Evolutionary conservation across 37 sponge, comb jelly and placozoan species (phyloP), one percentile per base, ranked within the genome.

Genomic region (Ianthella basta): DNA sequence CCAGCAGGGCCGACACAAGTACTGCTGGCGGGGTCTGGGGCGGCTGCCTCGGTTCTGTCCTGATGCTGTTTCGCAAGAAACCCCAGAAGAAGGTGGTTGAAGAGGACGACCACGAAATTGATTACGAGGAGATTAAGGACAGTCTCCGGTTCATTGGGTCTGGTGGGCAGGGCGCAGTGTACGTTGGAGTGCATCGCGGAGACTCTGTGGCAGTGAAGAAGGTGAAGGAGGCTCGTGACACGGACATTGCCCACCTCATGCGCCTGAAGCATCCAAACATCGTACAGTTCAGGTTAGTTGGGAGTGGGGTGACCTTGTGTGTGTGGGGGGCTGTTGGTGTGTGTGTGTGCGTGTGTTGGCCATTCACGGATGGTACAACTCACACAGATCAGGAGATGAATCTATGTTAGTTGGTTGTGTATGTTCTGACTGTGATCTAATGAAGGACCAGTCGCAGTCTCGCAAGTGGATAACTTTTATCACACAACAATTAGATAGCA

Each of bases 91-190:
- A 75, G 1, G 5, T 24, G 6, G 39, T 40, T 15, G 50, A 82
- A 83, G 50, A 18, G 30, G 83, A 34, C 27, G 82, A 37, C 6
- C 59, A 39, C 8, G 94, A 93, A 53, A 90, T 95, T 12, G 80
- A 87, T 0, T 95, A 90, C 61, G 91, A 80, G 15, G 96, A 95
- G 34, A 84, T 95, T 27, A 75, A 85, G 29, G 91, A 95, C 23
- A 41, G 53, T 38, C 83, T 95, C 20, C 44, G 82, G 18, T 95
- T 88, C 33, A 66, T 95, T 15, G 96, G 95, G 21, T 87, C 87
- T 19, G 96, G 96, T 0, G 78, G 87, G 0, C 96, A 95, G 75
- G 96, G 96, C 19, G 91, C 92, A 4, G 96, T 95, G 60, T 95
- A 89, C 75, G 57, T 33, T 19, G 96, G 94, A 8, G 88, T 81